Evolutionary conservation across 1,140 invertebrate species (phyloP), one percentile per base, ranked within the genome.

Genomic region (Trachymyrmex septentrionalis): DNA sequence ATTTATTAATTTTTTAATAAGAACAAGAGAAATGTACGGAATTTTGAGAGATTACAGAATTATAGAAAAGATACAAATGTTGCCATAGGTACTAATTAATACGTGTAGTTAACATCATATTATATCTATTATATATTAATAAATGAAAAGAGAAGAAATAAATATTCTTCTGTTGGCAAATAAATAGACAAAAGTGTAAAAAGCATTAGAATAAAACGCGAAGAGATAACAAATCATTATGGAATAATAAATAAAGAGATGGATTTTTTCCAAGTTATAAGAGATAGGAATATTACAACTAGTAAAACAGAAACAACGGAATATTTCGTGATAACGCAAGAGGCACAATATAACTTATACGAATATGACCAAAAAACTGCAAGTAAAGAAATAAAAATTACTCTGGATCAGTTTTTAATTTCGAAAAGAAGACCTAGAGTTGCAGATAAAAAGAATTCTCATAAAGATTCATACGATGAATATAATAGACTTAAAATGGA

Each of bases 401-500:
- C 27, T 78, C 0, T 48, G 30, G 7, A 77, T 24, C 48, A 19
- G 21, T 44, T 12, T 59, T 82, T 12, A 21, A 75, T 30, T 1
- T n/a, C 48, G 4, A 21, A 78, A 27, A 16, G 10, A 50, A 27
- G 1, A 44, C 27, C 63, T 16, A 84, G 78, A 50, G 21, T 69
- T 12, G 81, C 66, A 30, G 53, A 73, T 53, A 87, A 30, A 19
- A 59, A 85, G 10, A 72, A 21, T 34, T 19, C 64, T 21, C 38
- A 53, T 10, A 82, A 91, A 84, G 78, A 90, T 69, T 14, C 19
- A 3, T 94, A 94, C 59, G 88, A 94, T 72, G 38, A 44, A 10
- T 93, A 92, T 55, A 87, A 93, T 6, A 89, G 86, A 53, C 92
- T 95, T 24, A 92, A 91, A 75, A 86, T 69, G 19, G 93, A 94